Conservation (phyloP, 1,140 invertebrate species). For the Leptopilina boulardi region DNA sequence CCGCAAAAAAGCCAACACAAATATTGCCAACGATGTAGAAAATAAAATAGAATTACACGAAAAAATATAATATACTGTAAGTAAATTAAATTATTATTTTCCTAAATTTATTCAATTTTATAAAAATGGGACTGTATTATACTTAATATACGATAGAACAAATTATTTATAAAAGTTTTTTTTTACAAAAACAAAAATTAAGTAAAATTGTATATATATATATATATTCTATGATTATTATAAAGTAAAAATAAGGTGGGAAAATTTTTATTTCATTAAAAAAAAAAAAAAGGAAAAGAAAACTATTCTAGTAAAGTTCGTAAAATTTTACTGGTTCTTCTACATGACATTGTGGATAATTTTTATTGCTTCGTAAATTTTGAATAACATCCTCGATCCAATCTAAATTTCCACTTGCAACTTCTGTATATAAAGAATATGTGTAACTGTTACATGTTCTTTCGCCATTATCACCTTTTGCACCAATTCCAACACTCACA, state of each 20-base stretch:
- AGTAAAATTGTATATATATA: background rate
- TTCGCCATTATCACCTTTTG: constrained; percentile 44
- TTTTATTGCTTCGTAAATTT: constrained; percentile 51
- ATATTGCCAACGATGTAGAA: background rate
- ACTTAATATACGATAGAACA: constrained; percentile 2
- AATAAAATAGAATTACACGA: background rate
- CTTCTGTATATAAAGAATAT: constrained; percentile 69
- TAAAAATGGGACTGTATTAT: background rate
- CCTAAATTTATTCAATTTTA: background rate
- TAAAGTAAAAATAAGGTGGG: background rate
- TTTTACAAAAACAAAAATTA: constrained; percentile 21
- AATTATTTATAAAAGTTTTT: constrained; percentile 27
- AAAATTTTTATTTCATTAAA: constrained; percentile 35
- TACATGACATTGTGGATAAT: constrained; percentile 50
- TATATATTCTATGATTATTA: constrained; percentile 18
- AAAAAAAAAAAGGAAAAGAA: background rate
- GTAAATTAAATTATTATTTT: background rate
- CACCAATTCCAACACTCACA: constrained; percentile 67
- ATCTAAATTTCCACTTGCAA: constrained; percentile 61
- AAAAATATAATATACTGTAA: background rate
- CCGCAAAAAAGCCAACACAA: constrained; percentile 26
- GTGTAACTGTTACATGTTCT: constrained; percentile 61
- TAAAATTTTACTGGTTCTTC: background rate
- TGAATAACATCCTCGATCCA: constrained; percentile 68
- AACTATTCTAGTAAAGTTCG: background rate